A percentile compares a stretch with the other conserved stretches of the same genome.
phyloP scores from a whole-genome alignment of 2,113 vertebrate genomes.

The Melospiza melodia region DNA sequence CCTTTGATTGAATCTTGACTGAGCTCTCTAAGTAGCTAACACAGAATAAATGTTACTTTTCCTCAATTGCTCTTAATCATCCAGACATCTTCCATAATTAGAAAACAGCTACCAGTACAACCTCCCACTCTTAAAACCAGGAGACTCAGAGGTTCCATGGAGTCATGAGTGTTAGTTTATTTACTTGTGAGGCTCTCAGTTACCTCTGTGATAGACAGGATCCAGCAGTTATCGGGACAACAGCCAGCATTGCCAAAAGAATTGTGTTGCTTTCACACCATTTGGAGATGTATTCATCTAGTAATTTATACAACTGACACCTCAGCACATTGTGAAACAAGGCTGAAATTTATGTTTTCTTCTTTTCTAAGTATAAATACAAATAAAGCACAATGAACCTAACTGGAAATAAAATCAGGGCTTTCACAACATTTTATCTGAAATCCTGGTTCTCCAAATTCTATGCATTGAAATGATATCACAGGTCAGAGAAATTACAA shows the following conservation, averaged over 20 bases:
- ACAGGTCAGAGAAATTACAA: neutral
- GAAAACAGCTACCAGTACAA: neutral
- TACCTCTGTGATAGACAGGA: neutral
- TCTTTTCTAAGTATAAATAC: neutral
- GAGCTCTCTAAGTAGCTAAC: neutral
- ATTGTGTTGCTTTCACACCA: neutral
- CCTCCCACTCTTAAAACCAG: neutral
- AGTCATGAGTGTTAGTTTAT: neutral
- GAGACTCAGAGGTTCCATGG: neutral
- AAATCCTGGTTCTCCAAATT: neutral
- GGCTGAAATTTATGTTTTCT: neutral
- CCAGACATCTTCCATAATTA: neutral
- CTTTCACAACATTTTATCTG: neutral
- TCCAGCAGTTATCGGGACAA: accelerated
- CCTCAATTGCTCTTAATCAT: neutral
- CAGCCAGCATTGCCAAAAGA: neutral
- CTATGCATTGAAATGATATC: neutral
- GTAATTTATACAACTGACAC: neutral
- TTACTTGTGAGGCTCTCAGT: neutral
- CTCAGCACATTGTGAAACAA: neutral
- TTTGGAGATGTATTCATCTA: neutral
- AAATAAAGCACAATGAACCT: neutral
- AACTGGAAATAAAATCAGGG: neutral
- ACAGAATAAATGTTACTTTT: neutral
- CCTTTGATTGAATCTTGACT: neutral